phyloP scores from a whole-genome alignment of 2,113 vertebrate species.

The Siphamia tubifer region DNA sequence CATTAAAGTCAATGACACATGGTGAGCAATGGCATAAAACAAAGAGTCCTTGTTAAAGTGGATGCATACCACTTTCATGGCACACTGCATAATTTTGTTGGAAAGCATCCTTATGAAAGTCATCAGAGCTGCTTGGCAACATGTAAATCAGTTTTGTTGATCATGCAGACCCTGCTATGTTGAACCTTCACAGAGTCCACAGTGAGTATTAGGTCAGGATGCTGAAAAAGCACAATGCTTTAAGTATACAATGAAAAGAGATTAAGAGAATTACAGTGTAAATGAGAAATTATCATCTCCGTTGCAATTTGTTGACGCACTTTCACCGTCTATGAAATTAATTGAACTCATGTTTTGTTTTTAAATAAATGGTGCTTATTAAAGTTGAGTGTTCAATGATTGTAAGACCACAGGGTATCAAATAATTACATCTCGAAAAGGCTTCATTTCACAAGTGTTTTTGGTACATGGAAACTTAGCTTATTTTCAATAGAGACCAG shows the following conservation, averaged over 20 bases:
- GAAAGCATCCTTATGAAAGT: conserved; percentile 69
- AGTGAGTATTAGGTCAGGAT: conserved; percentile 1
- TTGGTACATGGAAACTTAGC: background rate
- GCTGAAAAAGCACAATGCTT: background rate
- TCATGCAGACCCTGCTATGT: conserved; percentile 39
- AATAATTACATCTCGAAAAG: background rate
- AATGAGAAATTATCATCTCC: background rate
- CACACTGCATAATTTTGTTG: conserved; percentile 74
- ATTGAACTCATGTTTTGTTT: background rate
- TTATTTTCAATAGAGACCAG: background rate
- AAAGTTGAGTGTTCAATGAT: background rate
- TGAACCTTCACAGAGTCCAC: conserved; percentile 2
- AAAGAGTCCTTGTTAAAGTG: conserved; percentile 77
- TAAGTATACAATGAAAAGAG: background rate
- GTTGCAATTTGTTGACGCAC: background rate
- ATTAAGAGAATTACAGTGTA: background rate
- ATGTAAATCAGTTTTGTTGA: conserved; percentile 35
- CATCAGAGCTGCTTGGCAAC: conserved; percentile 44
- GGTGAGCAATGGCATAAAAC: conserved; percentile 74
- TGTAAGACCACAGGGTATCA: background rate
- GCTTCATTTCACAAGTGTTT: background rate
- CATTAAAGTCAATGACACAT: conserved; percentile 80
- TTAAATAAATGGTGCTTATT: background rate
- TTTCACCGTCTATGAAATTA: background rate
- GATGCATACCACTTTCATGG: conserved; percentile 76